Evolutionary conservation across 2,888 invertebrate species (phyloP).

Genomic region (Eulithis testata): DNA sequence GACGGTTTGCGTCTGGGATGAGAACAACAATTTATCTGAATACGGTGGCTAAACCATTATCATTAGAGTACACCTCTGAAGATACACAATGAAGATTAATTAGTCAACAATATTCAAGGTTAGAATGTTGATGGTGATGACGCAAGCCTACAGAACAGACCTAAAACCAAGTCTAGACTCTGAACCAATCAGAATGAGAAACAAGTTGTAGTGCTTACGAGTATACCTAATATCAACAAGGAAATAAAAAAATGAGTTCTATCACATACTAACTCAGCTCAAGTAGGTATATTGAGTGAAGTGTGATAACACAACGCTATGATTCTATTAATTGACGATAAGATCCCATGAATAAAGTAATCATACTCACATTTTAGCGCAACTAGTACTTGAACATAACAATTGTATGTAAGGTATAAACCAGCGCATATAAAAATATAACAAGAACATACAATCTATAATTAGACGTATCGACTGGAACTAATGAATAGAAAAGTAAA

Average conservation of each 20-base stretch:
- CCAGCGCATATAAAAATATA: background rate
- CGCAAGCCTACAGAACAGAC: slow-evolving; percentile 20
- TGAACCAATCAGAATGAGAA: slow-evolving; percentile 4
- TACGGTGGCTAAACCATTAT: slow-evolving; percentile 21
- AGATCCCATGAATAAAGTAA: slow-evolving; percentile 10
- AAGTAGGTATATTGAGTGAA: background rate
- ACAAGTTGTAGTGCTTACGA: slow-evolving; percentile 7
- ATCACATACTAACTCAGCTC: background rate
- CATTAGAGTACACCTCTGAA: slow-evolving; percentile 16
- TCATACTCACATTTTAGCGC: slow-evolving; percentile 8
- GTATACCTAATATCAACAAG: background rate
- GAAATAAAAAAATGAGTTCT: slow-evolving; percentile 5
- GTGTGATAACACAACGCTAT: background rate
- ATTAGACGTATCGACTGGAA: slow-evolving; percentile 15
- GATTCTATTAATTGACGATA: slow-evolving; percentile 6
- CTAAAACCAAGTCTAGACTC: slow-evolving; percentile 22
- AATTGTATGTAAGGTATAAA: background rate
- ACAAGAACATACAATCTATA: slow-evolving; percentile 27
- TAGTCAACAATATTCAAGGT: slow-evolving; percentile 76
- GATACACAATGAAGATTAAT: slow-evolving; percentile 64
- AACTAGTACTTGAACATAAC: background rate
- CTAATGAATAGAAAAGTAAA: background rate
- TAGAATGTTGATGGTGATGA: slow-evolving; percentile 42
- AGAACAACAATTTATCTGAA: slow-evolving; percentile 10
- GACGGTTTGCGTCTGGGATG: background rate